Evolutionary conservation across 1,140 invertebrate species (phyloP).

Genomic region (Neelides sp.): DNA sequence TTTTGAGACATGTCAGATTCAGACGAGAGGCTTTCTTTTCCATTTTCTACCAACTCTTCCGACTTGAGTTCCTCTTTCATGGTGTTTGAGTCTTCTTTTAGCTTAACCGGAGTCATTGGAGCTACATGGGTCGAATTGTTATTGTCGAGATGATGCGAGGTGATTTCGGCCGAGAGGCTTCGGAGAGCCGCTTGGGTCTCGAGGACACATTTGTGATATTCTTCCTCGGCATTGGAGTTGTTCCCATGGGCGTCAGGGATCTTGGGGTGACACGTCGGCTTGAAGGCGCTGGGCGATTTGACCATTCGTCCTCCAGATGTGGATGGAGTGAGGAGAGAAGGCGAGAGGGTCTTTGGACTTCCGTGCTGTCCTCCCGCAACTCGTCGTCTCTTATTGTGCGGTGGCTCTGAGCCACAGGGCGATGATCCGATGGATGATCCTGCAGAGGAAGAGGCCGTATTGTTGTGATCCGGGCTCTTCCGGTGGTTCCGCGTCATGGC

Average conservation of each 20-base stretch:
- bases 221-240: slow-evolving; percentile 24
- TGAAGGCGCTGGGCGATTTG: neutral
- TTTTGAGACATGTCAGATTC: too few relatives aligned
- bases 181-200: slow-evolving; percentile 29
- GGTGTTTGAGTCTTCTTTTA: too few relatives aligned
- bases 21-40: too few relatives aligned
- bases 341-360: neutral
- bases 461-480: slow-evolving; percentile 25
- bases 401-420: slow-evolving; percentile 13
- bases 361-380: too few relatives aligned
- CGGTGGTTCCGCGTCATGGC: slow-evolving; percentile 24
- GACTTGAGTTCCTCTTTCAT: neutral
- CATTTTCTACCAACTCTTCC: slow-evolving; percentile 3
- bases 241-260: neutral
- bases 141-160: slow-evolving; percentile 16
- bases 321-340: neutral
- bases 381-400: too few relatives aligned
- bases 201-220: slow-evolving; percentile 30
- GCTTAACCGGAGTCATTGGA: neutral
- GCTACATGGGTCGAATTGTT: neutral
- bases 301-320: neutral
- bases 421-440: slow-evolving; percentile 22
- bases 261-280: too few relatives aligned
- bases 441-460: slow-evolving; percentile 17
- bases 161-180: slow-evolving; percentile 29